A percentile compares a stretch with the other conserved stretches of the same genome.
phyloP scores from a whole-genome alignment of 1,140 invertebrate genomes.

The Trinorchestia longiramus region DNA sequence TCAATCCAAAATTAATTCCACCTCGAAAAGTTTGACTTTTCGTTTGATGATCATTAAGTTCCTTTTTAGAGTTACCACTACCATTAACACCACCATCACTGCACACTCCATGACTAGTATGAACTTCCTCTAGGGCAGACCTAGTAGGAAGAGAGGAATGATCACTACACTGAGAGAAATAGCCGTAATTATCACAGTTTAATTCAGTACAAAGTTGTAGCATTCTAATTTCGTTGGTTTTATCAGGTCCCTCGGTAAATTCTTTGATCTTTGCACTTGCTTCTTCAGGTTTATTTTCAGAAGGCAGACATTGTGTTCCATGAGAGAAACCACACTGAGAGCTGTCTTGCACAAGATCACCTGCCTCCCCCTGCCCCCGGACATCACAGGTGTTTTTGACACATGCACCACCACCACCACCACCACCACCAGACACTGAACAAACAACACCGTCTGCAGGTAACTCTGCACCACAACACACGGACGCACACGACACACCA shows the following conservation, averaged over 20 bases:
- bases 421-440: no score
- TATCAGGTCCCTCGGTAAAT: neutral
- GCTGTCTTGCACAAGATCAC: neutral
- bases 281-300: neutral
- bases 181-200: neutral
- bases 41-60: neutral
- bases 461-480: neutral
- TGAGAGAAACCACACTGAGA: neutral
- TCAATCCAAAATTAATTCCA: neutral
- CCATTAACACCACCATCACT: neutral
- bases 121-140: neutral
- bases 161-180: neutral
- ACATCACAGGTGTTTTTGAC: neutral
- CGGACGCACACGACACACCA: neutral
- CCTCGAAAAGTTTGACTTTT: neutral
- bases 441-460: no score
- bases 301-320: neutral
- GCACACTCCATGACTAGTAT: neutral
- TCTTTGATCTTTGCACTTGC: neutral
- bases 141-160: neutral
- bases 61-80: neutral
- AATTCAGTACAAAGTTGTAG: neutral
- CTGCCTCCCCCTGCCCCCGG: no score
- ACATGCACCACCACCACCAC: neutral
- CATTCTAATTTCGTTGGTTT: neutral